phyloP scores from a whole-genome alignment of 2,113 vertebrate genomes.

The Gyps fulvus region DNA sequence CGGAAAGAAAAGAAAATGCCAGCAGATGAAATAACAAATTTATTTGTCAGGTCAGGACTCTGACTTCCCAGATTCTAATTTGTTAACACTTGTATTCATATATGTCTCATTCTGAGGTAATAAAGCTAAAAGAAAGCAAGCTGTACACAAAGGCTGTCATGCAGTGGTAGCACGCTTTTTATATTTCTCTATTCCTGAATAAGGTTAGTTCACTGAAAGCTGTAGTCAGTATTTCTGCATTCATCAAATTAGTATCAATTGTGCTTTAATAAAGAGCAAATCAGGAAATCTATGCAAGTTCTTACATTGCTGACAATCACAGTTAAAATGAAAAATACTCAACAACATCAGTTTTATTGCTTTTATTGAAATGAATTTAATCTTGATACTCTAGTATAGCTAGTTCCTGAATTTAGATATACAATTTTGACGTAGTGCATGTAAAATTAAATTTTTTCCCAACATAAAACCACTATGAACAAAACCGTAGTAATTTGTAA shows the following conservation, averaged over 20 bases:
- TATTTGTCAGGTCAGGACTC: neutral
- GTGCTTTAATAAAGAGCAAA: conserved; percentile 1
- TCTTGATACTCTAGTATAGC: neutral
- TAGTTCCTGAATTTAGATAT: neutral
- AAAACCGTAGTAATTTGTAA: neutral
- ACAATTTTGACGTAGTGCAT: neutral
- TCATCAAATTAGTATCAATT: neutral
- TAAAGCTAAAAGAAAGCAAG: neutral
- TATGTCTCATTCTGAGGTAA: neutral
- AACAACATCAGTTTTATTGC: neutral
- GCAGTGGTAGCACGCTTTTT: neutral
- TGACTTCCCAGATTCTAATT: neutral
- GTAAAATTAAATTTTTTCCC: neutral
- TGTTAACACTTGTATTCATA: neutral
- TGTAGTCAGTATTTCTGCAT: neutral
- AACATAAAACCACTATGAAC: neutral
- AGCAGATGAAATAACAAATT: neutral
- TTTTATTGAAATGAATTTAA: neutral
- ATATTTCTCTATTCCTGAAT: neutral
- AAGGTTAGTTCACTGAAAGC: neutral
- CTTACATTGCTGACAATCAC: neutral
- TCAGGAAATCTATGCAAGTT: neutral
- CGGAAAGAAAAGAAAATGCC: neutral
- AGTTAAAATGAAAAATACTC: neutral
- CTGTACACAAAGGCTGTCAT: neutral